Evolutionary conservation across 2,113 vertebrate genomes (phyloP), one percentile per base, ranked within the genome.

Genomic region (Lepus europaeus): DNA sequence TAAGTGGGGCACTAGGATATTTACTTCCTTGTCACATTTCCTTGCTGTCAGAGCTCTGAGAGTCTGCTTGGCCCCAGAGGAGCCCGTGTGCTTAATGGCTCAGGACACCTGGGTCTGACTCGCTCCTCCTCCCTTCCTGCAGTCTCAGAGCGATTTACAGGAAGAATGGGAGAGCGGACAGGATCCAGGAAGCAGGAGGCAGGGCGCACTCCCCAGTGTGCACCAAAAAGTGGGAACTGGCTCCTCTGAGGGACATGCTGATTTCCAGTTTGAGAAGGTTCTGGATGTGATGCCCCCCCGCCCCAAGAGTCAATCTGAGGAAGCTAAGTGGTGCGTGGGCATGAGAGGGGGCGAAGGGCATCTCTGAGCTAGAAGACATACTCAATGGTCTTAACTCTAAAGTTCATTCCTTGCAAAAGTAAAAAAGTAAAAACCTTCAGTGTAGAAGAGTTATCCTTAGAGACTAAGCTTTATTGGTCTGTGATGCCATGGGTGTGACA

Each of bases 1-100:
- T 92, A 94, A 96, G 95, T 92, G 91, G 96, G 92, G 86, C 96
- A 91, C 96, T 53, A 13, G 89, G 80, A 69, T 97, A 96, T 96
- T 97, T 97, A 97, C 96, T 97, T 97, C 96, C 96, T 95, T 97
- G 96, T 97, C 94, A 97, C 94, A 92, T 95, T 97, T 97, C 96
- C 89, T 90, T 89, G 95, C 92, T 95, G 96, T 97, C 97, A 97
- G 96, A 96, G 82, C 90, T 96, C 96, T 66, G 92, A 39, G 94
- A 91, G 74, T 70, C 94, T 95, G 83, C 51, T 84, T 13, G 22
- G 94, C 27, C 90, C 94, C 29, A 5, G 74, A 94, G 96, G 68
- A 97, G 89, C 70, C 91, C 70, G 85, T 45, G 64, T 66, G 61
- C 83, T 93, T 96, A 96, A 95, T 95, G 89, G 90, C 64, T 95